Percentiles rank a stretch among this genome's conserved stretches.
phyloP scores from a whole-genome alignment of 2,888 invertebrate species.

The Sphaerophoria taeniata region DNA sequence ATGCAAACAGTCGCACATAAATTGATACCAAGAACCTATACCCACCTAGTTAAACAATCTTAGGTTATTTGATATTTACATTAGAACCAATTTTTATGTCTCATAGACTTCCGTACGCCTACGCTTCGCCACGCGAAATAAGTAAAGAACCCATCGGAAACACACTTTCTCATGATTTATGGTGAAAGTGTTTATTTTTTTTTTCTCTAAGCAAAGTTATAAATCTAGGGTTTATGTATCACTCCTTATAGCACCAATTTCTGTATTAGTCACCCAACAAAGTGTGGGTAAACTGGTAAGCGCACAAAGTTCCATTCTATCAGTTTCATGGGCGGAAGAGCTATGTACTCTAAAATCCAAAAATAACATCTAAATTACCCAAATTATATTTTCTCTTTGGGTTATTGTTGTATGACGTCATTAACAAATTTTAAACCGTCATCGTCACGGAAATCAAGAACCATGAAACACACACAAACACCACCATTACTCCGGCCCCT shows the following conservation, averaged over 20 bases:
- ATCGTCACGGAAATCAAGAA: conserved; percentile 7
- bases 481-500: neutral
- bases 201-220: neutral
- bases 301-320: neutral
- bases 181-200: neutral
- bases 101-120: neutral
- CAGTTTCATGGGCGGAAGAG: neutral
- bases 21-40: too few relatives aligned
- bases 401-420: conserved; percentile 10
- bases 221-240: neutral
- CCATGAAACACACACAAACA: neutral
- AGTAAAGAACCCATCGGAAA: neutral
- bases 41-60: neutral
- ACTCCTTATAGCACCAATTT: too few relatives aligned
- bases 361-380: conserved; percentile 18
- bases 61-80: conserved; percentile 4
- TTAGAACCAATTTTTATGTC: neutral
- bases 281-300: neutral
- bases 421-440: neutral
- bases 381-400: neutral
- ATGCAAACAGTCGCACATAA: too few relatives aligned
- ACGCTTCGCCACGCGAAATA: neutral
- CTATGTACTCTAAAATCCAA: neutral
- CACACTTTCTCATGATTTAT: neutral
- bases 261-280: conserved; percentile 4